phyloP scores from a whole-genome alignment of 1,140 invertebrate species.

The Hirudo medicinalis region DNA sequence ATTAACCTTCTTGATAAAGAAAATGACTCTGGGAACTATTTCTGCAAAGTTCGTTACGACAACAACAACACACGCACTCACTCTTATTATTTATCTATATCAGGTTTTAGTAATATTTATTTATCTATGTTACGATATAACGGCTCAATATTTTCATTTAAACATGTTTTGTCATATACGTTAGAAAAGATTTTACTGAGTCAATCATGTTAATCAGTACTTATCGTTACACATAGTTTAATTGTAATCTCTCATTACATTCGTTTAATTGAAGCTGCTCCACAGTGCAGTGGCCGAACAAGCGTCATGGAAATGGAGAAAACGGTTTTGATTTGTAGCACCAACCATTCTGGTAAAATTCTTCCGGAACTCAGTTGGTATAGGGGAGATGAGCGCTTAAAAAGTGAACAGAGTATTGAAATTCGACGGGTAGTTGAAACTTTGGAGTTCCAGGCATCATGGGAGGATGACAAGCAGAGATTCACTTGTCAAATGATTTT shows the following conservation, averaged over 20 bases:
- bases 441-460: not conserved
- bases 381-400: constrained; percentile 5
- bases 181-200: too few relatives aligned
- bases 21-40: constrained; percentile 10
- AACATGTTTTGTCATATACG: too few relatives aligned
- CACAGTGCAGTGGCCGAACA: constrained; percentile 5
- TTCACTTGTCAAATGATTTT: constrained; percentile 12
- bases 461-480: constrained; percentile 12
- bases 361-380: constrained; percentile 3
- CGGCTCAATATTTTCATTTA: too few relatives aligned
- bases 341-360: constrained; percentile 10
- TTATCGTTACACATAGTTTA: too few relatives aligned
- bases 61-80: constrained; percentile 7
- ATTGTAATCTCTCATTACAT: too few relatives aligned
- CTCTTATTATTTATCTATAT: constrained; percentile 8
- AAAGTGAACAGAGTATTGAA: constrained; percentile 1
- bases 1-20: constrained; percentile 15
- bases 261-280: constrained; percentile 3
- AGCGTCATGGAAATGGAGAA: not conserved
- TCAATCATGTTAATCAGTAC: too few relatives aligned
- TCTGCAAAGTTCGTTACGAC: not conserved
- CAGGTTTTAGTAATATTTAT: not conserved
- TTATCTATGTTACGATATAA: too few relatives aligned
- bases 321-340: not conserved
- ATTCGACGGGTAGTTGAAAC: not conserved